Conservation (phyloP, 2,888 invertebrate species). For the Incurvaria masculella region DNA sequence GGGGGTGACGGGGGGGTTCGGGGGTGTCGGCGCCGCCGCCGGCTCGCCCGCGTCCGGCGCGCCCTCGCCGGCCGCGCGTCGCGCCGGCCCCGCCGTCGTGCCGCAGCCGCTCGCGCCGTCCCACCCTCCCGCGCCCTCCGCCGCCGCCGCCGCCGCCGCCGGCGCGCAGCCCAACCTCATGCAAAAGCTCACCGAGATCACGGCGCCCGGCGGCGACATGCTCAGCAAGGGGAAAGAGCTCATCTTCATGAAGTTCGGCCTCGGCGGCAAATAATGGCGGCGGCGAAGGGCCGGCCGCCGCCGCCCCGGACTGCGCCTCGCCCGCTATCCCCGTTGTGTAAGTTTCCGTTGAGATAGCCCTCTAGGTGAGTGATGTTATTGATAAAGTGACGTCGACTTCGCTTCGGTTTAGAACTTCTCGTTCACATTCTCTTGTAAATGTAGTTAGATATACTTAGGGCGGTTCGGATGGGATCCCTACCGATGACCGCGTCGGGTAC, state of each 20-base stretch:
- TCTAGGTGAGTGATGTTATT: background rate
- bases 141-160: constrained; percentile 26
- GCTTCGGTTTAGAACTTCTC: background rate
- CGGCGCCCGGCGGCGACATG: constrained; percentile 85
- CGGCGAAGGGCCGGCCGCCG: constrained; percentile 26
- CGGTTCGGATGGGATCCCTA: too few species aligned
- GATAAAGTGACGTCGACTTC: background rate
- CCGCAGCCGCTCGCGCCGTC: constrained; percentile 28
- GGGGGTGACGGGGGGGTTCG: constrained; percentile 17
- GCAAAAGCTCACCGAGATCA: constrained; percentile 88
- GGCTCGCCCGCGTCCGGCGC: constrained; percentile 20
- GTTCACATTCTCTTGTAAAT: background rate
- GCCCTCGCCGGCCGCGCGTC: constrained; percentile 37
- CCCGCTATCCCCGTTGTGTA: constrained; percentile 13
- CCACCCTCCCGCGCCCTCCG: constrained; percentile 44
- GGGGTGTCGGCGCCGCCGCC: constrained; percentile 20
- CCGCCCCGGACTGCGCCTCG: constrained; percentile 16
- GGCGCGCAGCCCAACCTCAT: constrained; percentile 69
- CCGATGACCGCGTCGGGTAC: background rate
- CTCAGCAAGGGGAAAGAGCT: constrained; percentile 91
- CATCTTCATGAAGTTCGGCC: constrained; percentile 91
- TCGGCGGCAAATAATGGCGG: constrained; percentile 69
- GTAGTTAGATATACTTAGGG: background rate
- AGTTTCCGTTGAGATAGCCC: background rate
- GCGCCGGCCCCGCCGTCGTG: constrained; percentile 40